Evolutionary conservation across 1,140 invertebrate genomes (phyloP), one percentile per base, ranked within the genome.

Genomic region (Subanguina moxae): DNA sequence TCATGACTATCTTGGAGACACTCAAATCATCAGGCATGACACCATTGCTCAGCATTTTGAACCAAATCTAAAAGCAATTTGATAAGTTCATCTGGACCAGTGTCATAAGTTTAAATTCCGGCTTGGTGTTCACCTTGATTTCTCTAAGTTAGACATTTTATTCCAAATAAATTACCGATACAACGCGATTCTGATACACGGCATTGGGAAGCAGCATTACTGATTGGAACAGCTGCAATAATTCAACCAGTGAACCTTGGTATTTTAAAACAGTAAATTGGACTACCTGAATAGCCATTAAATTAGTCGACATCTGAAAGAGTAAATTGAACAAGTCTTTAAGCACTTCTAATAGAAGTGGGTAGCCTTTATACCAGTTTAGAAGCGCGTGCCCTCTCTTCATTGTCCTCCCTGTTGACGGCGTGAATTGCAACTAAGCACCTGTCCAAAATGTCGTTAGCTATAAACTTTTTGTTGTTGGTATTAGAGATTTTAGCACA

Each of bases 401-500:
- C n/a, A 61, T 61, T 61, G 28, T 61, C 58, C 27, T 19, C n/a
- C 27, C 58, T 19, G 58, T 61, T 61, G 19, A 61, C 19, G 1
- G 19, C n/a, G 28, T 19, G 27, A n/a, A 61, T n/a, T 32, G 58
- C 58, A 7, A 45, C 38, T 28, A 61, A n/a, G 28, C 58, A 61
- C 7, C 38, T 19, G 19, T 61, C 58, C 28, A 61, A 45, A 45
- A 61, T 61, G n/a, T 45, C 58, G 19, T 45, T 45, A 15, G 58
- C 58, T 23, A 61, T 45, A 8, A 21, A 27, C 58, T 61, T 61
- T 45, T 61, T 61, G 19, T 32, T 28, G 27, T 61, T 52, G 23
- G n/a, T 25, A 61, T 61, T 61, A 21, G n/a, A n/a, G 28, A 61
- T 61, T 17, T 61, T n/a, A 17, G 58, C 27, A 27, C 58, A 61